A percentile compares a stretch with the other conserved stretches of the same genome.
Conservation (phyloP, 2,113 vertebrate genomes). For the Sphyrna mokarran region DNA sequence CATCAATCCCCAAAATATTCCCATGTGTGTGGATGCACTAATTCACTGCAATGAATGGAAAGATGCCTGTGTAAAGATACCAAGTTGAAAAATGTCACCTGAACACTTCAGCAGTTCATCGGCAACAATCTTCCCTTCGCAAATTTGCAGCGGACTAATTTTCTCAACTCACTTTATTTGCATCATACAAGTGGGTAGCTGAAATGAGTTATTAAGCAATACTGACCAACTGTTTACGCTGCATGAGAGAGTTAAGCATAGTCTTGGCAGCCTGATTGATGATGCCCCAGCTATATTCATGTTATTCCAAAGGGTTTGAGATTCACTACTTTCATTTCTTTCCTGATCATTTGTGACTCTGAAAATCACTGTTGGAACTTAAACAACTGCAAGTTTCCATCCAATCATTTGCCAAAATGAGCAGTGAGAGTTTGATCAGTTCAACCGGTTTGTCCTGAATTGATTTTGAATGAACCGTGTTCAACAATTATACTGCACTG, state of each 20-base stretch:
- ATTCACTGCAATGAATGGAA: neutral
- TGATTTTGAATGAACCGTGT: conserved; percentile 7
- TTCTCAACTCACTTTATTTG: neutral
- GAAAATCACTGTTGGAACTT: neutral
- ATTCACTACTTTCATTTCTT: neutral
- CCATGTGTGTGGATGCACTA: neutral
- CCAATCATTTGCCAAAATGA: neutral
- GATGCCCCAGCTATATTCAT: neutral
- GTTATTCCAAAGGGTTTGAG: neutral
- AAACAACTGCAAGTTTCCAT: conserved; percentile 6
- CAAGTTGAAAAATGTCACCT: neutral
- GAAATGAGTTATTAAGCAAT: neutral
- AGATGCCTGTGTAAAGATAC: neutral
- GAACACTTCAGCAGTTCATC: neutral
- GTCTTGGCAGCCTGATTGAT: neutral
- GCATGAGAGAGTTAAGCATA: neutral
- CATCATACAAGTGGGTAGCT: neutral
- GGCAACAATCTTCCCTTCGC: neutral
- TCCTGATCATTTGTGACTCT: neutral
- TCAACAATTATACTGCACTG: conserved; percentile 18
- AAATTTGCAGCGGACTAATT: neutral
- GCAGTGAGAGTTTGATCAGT: neutral
- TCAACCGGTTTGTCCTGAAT: neutral
- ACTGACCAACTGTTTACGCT: conserved; percentile 3
- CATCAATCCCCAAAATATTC: neutral